Evolutionary conservation across 2,888 invertebrate species (phyloP).

Genomic region (Agrochola circellaris): DNA sequence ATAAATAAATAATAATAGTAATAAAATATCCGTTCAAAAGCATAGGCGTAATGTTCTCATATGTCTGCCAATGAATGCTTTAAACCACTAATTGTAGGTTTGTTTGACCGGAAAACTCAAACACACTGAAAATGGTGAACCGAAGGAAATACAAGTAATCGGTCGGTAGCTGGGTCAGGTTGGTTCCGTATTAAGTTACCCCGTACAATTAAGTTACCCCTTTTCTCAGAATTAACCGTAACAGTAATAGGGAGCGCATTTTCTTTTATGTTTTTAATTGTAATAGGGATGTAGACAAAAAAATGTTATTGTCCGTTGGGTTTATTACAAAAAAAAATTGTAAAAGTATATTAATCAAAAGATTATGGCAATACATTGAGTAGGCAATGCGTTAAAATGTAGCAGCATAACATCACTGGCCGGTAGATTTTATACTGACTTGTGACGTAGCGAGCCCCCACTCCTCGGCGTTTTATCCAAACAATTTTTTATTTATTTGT

Average conservation of each 20-base stretch:
- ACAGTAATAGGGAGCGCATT: conserved; percentile 19
- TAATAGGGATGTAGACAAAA: too few relatives aligned
- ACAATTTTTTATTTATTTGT: too few relatives aligned
- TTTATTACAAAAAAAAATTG: too few relatives aligned
- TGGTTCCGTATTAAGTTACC: conserved; percentile 6
- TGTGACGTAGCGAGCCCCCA: too few relatives aligned
- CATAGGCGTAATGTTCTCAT: not conserved
- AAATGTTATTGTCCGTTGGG: too few relatives aligned
- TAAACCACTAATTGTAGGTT: not conserved
- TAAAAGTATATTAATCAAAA: too few relatives aligned
- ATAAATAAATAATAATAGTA: too few relatives aligned
- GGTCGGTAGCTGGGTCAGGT: not conserved
- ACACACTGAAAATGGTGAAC: not conserved
- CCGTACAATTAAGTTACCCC: conserved; percentile 18
- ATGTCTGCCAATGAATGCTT: not conserved
- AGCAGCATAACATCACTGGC: too few relatives aligned
- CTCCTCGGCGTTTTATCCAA: too few relatives aligned
- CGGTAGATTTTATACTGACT: too few relatives aligned
- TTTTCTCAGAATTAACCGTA: conserved; percentile 35
- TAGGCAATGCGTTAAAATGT: too few relatives aligned
- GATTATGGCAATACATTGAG: too few relatives aligned
- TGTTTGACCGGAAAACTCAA: not conserved
- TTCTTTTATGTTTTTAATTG: conserved; percentile 13
- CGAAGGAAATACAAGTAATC: not conserved
- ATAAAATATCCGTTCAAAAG: not conserved